Base-by-base conservation (phyloP, 2,888 invertebrate species). In the Thera britannica region DNA sequence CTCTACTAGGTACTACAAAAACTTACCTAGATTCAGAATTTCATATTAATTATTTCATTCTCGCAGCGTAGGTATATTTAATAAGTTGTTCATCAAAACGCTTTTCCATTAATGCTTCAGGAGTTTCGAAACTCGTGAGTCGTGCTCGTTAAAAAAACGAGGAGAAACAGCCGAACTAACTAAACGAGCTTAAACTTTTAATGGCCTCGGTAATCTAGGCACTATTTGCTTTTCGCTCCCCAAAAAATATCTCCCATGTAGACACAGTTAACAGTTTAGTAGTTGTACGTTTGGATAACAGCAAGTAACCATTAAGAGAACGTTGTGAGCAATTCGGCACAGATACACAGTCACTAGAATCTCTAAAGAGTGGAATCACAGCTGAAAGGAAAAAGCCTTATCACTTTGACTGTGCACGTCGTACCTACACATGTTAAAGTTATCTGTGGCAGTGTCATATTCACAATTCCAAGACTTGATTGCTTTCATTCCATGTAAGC, bases 261-360 rank as follows among this genome's bases (percentile, higher is more conserved):
- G 52, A 65, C 9, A 56, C 56, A 62, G 58, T 62, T 58, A 62
- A 58, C 62, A 58, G 69, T 62, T 68, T 46, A 57, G 59, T 65
- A 51, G 55, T 54, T 59, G 65, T 61, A 60, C 57, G 52, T 52
- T 60, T 46, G 41, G 52, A 57, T 52, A 38, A 62, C 62, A 69
- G 58, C 48, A 56, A 59, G 65, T 65, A 66, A 69, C 63, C 64
- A 68, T 69, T 68, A 62, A 66, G 65, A 57, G 65, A 68, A 61
- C 67, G 69, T 63, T 68, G 72, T 61, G 68, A 68, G 59, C 65
- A 65, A 72, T 75, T 73, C 72, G 67, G 65, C 38, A 63, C 68
- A 72, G 73, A 72, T 67, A 70, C 58, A 66, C 64, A 71, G 69
- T 62, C 46, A 48, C 52, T 52, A 48, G 36, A 65, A 38, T 48